Percentiles rank a stretch among this genome's conserved stretches.
These are phyloP conservation scores for Apocrypta bakeri DNA, from an alignment of 1,140 invertebrate species.

Conservation along the genomic window DNA sequence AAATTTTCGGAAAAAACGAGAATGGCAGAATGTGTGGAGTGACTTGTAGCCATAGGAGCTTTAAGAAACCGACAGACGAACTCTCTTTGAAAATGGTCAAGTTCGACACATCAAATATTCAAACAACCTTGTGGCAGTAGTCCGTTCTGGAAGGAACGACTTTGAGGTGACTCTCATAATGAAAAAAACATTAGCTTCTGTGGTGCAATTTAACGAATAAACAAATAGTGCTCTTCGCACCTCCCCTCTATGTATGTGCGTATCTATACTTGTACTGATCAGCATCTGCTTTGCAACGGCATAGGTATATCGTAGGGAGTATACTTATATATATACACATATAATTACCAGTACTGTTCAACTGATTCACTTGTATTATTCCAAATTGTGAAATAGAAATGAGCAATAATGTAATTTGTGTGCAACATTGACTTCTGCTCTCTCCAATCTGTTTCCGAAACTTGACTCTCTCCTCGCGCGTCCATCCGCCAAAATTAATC, in stretches of 20 bases:
- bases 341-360: too few species aligned
- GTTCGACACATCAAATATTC: conserved; percentile 40
- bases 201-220: conserved; percentile 30
- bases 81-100: conserved; percentile 11
- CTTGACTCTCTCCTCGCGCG: background rate
- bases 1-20: too few species aligned
- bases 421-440: too few species aligned
- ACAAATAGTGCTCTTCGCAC: conserved; percentile 23
- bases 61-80: background rate
- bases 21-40: too few species aligned
- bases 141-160: too few species aligned
- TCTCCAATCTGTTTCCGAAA: background rate
- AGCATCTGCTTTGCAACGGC: background rate
- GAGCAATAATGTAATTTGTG: too few species aligned
- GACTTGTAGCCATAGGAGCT: background rate
- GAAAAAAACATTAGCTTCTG: conserved; percentile 34
- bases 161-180: background rate
- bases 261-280: background rate
- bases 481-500: background rate
- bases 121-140: too few species aligned
- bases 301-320: conserved; percentile 1
- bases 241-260: background rate
- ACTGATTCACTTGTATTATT: too few species aligned
- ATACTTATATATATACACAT: too few species aligned
- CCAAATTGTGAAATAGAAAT: too few species aligned